Conservation (phyloP, 2,797 vertebrate species). For the Myotis daubentonii region DNA sequence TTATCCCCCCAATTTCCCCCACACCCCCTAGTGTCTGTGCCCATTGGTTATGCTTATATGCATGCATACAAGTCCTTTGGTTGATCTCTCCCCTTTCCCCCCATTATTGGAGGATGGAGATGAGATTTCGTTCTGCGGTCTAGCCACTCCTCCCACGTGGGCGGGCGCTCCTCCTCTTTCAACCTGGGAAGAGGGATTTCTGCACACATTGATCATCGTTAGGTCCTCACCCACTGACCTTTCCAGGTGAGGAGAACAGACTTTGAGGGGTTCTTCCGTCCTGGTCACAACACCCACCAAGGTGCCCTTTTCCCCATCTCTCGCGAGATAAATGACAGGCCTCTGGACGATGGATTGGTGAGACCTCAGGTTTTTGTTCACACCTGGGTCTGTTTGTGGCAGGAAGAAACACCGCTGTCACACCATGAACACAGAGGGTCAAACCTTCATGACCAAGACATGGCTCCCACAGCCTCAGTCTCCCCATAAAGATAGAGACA, state of each 20-base stretch:
- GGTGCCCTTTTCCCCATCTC: background rate
- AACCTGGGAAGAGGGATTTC: background rate
- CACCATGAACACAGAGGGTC: background rate
- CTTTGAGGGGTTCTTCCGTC: background rate
- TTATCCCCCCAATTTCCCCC: too few relatives aligned
- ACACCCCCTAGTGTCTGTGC: too few relatives aligned
- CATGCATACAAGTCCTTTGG: too few relatives aligned
- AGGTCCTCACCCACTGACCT: background rate
- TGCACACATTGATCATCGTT: background rate
- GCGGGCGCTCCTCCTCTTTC: background rate
- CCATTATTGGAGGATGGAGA: too few relatives aligned
- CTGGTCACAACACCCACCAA: background rate
- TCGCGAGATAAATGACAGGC: background rate
- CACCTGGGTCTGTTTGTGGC: background rate
- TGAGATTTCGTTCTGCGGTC: too few relatives aligned
- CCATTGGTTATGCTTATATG: too few relatives aligned
- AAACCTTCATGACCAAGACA: background rate
- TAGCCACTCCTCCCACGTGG: accelerated
- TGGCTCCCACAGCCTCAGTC: background rate
- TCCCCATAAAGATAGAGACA: background rate
- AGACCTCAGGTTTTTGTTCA: background rate
- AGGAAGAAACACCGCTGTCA: background rate
- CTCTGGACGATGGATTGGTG: background rate
- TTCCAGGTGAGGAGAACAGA: background rate
- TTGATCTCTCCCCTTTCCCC: too few relatives aligned